Evolutionary conservation across 2,888 invertebrate genomes (phyloP).

Genomic region (Caenorhabditis panamensis): DNA sequence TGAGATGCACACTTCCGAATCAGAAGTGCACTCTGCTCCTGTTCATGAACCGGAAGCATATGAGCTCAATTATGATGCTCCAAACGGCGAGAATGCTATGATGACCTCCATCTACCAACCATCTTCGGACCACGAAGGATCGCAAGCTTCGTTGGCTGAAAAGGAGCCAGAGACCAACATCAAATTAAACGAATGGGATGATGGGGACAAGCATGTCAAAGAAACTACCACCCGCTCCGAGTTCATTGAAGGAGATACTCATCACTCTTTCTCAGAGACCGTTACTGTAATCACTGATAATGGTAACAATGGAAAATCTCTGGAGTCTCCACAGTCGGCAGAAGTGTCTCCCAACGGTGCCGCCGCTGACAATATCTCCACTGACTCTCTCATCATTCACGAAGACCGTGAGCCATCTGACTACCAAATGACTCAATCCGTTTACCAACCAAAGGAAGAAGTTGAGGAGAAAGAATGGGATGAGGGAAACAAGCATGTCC

Average conservation of each 20-base stretch:
- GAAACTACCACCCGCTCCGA: conserved; percentile 20
- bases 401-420: conserved; percentile 27
- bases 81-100: conserved; percentile 16
- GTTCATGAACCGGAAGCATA: conserved; percentile 23
- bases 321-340: not conserved
- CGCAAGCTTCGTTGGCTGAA: not conserved
- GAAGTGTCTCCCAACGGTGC: not conserved
- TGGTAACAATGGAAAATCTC: not conserved
- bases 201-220: conserved; percentile 30
- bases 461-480: conserved; percentile 33
- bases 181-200: conserved; percentile 14
- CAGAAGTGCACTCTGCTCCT: not conserved
- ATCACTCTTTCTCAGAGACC: conserved; percentile 1
- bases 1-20: not conserved
- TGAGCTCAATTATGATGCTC: conserved; percentile 17
- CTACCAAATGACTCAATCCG: conserved; percentile 54
- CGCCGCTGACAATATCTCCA: conserved; percentile 52
- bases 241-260: conserved; percentile 19
- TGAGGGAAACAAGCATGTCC: conserved; percentile 32
- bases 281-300: conserved; percentile 32
- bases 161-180: not conserved
- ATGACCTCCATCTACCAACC: conserved; percentile 45
- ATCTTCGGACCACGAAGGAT: conserved; percentile 18
- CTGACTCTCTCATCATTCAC: conserved; percentile 64
- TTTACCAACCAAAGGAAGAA: conserved; percentile 45